Percentiles rank a stretch among this genome's conserved stretches.
phyloP scores from a whole-genome alignment of 2,797 vertebrate genomes.

The Falco rusticolus region DNA sequence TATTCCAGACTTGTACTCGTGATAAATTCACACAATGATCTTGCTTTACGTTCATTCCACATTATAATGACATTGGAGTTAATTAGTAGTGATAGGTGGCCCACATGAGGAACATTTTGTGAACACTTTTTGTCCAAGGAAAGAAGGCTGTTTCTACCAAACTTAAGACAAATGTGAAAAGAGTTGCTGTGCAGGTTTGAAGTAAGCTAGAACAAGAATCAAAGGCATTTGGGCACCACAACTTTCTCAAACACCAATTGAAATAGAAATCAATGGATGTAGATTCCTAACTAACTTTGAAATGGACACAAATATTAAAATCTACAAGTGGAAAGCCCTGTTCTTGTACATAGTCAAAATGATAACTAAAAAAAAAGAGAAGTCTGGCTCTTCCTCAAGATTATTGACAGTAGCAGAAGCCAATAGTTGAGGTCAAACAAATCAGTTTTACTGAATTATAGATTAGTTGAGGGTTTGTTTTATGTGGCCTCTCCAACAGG shows the following conservation, averaged over 20 bases:
- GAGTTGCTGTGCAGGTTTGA: neutral
- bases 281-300: neutral
- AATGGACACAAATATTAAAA: neutral
- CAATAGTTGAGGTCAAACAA: neutral
- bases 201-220: neutral
- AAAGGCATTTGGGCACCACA: neutral
- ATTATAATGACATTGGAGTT: neutral
- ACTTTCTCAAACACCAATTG: neutral
- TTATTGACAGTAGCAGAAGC: neutral
- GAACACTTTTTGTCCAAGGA: neutral
- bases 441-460: neutral
- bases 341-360: neutral
- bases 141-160: neutral
- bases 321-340: neutral
- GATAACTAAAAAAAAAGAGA: neutral
- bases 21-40: neutral
- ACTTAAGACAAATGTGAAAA: neutral
- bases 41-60: neutral
- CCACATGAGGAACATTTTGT: neutral
- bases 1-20: neutral
- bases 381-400: neutral
- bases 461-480: accelerated
- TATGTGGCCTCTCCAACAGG: neutral
- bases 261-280: neutral
- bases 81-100: neutral